Evolutionary conservation across 2,888 invertebrate genomes (phyloP), one percentile per base, ranked within the genome.

Genomic region (Maniola hyperantus): DNA sequence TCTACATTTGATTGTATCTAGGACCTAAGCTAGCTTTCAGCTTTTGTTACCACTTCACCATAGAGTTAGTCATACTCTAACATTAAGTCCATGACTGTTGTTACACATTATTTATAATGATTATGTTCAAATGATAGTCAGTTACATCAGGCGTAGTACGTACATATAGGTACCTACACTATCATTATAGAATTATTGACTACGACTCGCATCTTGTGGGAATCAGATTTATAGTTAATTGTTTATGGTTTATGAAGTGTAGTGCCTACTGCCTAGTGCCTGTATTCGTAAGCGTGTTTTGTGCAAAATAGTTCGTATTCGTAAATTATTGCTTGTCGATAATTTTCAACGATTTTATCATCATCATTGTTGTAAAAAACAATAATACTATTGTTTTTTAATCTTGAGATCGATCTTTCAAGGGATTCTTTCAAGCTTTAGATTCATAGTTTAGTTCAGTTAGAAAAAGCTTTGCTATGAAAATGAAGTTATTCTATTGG

Each of bases 141-240:
- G 18, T 48, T 53, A 33, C 53, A 53, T n/a, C 39, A 58, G 58
- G 60, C 34, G 55, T 64, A 55, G 65, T 69, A 58, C 63, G 55
- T 65, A 18, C 18, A 15, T 48, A 48, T 69, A 58, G 61, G 55
- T 65, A 18, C 18, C 48, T 48, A 48, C 48, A 18, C 48, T 61
- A 61, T 53, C 57, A 62, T 63, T 60, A 64, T 39, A n/a, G n/a
- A n/a, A 46, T 57, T 10, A 51, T n/a, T n/a, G n/a, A 64, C 53
- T 34, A 54, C 33, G 46, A 46, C 65, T 69, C 71, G 69, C 64
- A 71, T 72, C 71, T 73, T 73, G 70, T 74, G 81, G 73, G 81
- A 80, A 80, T 74, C 71, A 71, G 76, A 74, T 76, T 67, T 67
- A 61, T 57, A 65, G 57, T 62, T 75, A 71, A 75, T 77, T 78